Evolutionary conservation across 2,797 vertebrate species (phyloP), one percentile per base, ranked within the genome.

Genomic region (Lophius americanus): DNA sequence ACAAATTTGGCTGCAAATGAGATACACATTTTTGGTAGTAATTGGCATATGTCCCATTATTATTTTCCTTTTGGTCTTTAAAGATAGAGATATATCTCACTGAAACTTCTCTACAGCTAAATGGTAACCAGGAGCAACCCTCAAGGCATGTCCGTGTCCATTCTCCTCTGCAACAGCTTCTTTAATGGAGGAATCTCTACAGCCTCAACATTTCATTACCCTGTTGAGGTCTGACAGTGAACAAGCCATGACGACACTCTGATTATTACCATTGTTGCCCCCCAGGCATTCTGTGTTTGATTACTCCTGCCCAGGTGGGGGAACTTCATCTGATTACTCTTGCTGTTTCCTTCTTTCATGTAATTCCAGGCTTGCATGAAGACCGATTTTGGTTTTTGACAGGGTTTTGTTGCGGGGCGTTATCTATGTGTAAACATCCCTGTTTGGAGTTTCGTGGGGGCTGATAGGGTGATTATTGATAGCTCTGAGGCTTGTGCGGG

Each of bases 401-500:
- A 36, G 49, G 13, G 44, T 41, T 72, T 71, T 64, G 63, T 79
- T 76, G 78, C 7, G 43, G 23, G 61, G 63, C 39, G 60, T 86
- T 89, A 87, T 90, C 79, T 79, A 14, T 82, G 75, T 85, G 73
- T 79, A 84, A 89, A 90, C 85, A 85, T 88, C 78, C 85, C 76
- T 80, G 76, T 87, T 86, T 75, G 69, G 60, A 68, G 52, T 82
- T 73, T 67, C 67, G 6, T 8, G 38, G 12, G 48, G 49, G 6
- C 51, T 12, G 39, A 7, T 43, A 39, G 60, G 48, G 55, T 77
- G 76, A 79, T 85, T 89, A 86, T 85, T 79, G 83, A 79, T 77
- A 72, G 79, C 81, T 73, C 23, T 7, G 56, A 73, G 80, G 79
- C 58, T 87, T 68, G 73, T 88, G 63, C 57, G 66, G 71, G 61